Base-by-base conservation (phyloP, 2,113 vertebrate species). In the Cyanoliseus patagonus region DNA sequence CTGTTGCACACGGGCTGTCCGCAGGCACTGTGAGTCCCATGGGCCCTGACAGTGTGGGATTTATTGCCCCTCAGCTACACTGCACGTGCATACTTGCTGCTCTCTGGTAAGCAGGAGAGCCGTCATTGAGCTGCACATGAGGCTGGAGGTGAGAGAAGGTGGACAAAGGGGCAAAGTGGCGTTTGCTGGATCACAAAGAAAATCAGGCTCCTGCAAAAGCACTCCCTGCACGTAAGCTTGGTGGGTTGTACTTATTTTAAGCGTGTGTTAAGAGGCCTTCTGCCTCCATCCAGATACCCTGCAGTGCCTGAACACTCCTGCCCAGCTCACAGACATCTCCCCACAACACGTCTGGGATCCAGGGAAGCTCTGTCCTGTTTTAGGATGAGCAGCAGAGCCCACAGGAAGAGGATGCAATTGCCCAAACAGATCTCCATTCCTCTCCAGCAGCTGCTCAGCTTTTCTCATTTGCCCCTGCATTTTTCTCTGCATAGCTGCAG, bases 401-500 rank as follows among this genome's bases (percentile, higher is more conserved):
- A 28, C 0, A 1, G 53, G 19, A 86, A 67, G 90, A 88, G 5
- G 39, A 69, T 11, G 44, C 39, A 79, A 79, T 86, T 86, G 57
- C 69, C 83, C 41, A 69, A 62, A 84, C 9, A 86, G 80, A 78
- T 13, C 61, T 55, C 44, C 64, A 25, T 75, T 82, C 66, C 80
- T 86, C n/a, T 83, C 39, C 49, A 75, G 62, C 90, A 94, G 94
- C 88, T 96, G 92, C 70, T 57, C 49, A 53, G 73, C 59, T 82
- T 96, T 82, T 90, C 69, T 73, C 47, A 82, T 91, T 84, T 91
- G 55, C 41, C 49, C 67, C 77, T 89, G 83, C 77, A 87, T 96
- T 97, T 92, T 96, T 91, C 77, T 82, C 33, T 52, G 69, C 92
- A 88, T 86, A 97, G 91, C 1, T 75, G 57, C 66, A 95, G 83